Evolutionary conservation across 2,113 vertebrate species (phyloP).

Genomic region (Vulpes vulpes): DNA sequence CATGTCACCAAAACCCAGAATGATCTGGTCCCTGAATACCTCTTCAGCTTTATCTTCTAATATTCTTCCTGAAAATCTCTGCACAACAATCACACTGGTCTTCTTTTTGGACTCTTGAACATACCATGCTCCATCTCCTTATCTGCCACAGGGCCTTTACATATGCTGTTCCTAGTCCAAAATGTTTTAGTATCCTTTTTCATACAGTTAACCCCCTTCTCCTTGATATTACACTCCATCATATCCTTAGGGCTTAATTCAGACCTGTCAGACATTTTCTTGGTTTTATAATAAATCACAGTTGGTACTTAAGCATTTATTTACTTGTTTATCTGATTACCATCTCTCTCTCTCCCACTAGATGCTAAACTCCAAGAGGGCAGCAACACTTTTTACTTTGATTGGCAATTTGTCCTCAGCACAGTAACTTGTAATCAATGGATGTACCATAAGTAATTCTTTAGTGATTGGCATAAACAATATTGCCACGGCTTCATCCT

Average conservation of each 20-base stretch:
- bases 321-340: slow-evolving; percentile 9
- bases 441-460: background rate
- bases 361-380: background rate
- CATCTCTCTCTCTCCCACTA: background rate
- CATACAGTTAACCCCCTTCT: background rate
- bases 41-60: background rate
- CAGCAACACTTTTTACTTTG: background rate
- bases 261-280: background rate
- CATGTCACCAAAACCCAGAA: background rate
- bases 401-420: background rate
- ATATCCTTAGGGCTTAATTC: background rate
- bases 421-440: background rate
- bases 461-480: background rate
- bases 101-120: background rate
- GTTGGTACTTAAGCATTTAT: background rate
- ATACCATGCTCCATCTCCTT: background rate
- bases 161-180: background rate
- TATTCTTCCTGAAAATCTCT: background rate
- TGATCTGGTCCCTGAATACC: background rate
- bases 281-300: slow-evolving; percentile 27
- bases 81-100: background rate
- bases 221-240: background rate
- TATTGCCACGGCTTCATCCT: background rate
- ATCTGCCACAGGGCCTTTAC: background rate
- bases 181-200: background rate